Evolutionary conservation across 2,113 vertebrate genomes (phyloP).

Genomic region (Carassius auratus): DNA sequence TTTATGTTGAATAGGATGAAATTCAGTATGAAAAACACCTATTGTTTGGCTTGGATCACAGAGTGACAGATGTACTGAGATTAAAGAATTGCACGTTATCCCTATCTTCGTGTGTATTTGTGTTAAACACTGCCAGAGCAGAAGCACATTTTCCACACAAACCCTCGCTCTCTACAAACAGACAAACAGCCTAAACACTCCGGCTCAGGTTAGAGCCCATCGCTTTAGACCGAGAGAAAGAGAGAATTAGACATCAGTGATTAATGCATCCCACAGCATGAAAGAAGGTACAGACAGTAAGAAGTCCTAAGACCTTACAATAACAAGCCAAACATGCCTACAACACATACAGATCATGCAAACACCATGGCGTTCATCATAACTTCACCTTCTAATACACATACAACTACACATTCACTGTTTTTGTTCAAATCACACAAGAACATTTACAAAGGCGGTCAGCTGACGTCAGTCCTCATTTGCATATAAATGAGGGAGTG

Average conservation of each 20-base stretch:
- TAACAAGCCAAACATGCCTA: not conserved
- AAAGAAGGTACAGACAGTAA: conserved; percentile 13
- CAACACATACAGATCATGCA: not conserved
- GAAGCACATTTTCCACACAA: not conserved
- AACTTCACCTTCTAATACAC: conserved; percentile 39
- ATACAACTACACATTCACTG: not conserved
- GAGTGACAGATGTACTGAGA: not conserved
- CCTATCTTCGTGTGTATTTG: not conserved
- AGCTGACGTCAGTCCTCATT: conserved; percentile 56
- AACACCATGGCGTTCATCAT: not conserved
- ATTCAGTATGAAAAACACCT: not conserved
- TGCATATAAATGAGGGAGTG: conserved; percentile 66
- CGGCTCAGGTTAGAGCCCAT: not conserved
- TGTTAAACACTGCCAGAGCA: not conserved
- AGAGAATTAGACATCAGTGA: conserved; percentile 47
- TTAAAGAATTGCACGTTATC: not conserved
- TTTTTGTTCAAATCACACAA: not conserved
- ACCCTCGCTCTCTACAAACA: not conserved
- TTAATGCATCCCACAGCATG: conserved; percentile 65
- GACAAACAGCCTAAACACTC: not conserved
- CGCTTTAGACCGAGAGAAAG: not conserved
- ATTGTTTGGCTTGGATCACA: not conserved
- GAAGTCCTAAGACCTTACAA: conserved; percentile 22
- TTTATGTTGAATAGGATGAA: not conserved
- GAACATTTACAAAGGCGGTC: not conserved